Evolutionary conservation across 2,797 vertebrate species (phyloP).

Genomic region (Sylvia borin): DNA sequence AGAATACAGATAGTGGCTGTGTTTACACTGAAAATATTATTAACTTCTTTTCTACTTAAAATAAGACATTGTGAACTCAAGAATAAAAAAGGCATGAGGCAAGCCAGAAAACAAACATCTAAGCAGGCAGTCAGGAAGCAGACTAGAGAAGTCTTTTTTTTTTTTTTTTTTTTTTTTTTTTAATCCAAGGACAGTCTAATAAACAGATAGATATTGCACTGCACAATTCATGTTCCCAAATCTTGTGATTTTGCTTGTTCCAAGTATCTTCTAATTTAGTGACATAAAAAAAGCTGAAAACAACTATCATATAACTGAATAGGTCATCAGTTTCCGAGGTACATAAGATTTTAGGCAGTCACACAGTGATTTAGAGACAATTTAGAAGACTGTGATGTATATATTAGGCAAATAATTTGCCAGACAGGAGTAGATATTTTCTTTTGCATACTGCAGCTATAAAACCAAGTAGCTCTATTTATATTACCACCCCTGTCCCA

Average conservation of each 20-base stretch:
- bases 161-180: neutral
- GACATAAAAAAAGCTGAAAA: neutral
- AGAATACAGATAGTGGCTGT: neutral
- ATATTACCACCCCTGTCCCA: rapidly evolving
- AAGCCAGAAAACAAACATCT: neutral
- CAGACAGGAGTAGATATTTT: neutral
- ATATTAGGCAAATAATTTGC: neutral
- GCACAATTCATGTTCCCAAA: neutral
- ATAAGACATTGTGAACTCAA: neutral
- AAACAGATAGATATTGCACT: neutral
- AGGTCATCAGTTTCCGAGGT: neutral
- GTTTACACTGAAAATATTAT: neutral
- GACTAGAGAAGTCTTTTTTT: neutral
- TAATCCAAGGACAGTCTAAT: neutral
- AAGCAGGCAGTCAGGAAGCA: neutral
- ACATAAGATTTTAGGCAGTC: neutral
- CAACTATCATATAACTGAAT: neutral
- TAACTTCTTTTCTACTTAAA: neutral
- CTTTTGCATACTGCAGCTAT: neutral
- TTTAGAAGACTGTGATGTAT: neutral
- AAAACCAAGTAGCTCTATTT: neutral
- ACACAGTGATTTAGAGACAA: neutral
- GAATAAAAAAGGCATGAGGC: neutral
- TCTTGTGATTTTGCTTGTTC: neutral
- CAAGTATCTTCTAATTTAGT: neutral